Base-by-base conservation (phyloP, 2,797 vertebrate genomes). In the Chaenodraco wilsoni region DNA sequence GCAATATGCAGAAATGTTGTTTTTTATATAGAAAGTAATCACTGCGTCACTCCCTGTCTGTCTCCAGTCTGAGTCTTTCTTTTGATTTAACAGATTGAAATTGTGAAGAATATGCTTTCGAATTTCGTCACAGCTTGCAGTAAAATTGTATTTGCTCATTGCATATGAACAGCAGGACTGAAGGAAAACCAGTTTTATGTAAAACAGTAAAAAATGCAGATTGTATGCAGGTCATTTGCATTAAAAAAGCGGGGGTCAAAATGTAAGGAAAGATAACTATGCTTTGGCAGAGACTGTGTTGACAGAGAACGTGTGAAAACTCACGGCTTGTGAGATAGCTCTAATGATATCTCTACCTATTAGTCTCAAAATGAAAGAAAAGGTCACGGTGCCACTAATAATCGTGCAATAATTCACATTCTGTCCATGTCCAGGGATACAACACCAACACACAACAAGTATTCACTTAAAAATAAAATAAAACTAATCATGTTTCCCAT, bases 291-390 rank as follows among this genome's bases (percentile, higher is more conserved):
- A 72, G 64, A 60, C 81, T 65, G 81, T 50, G 65, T 63, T 74
- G 40, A 82, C 75, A 82, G 82, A 46, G 16, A 55, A 76, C 4
- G 74, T 87, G 89, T 87, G 78, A 87, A 84, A 80, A 43, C 33
- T 88, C 84, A 70, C 90, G 79, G 86, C 77, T 80, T 65, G 37
- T 60, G 17, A 9, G 40, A 59, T 49, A 15, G 59, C 71, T 84
- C 74, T 79, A 84, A 89, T 78, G 78, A 84, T 74, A 79, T 89
- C 86, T 44, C 72, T 75, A 67, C 82, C 31, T 57, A 84, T 90
- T 86, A 90, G 78, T 48, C 65, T 88, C 84, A 80, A 87, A 70
- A 43, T 46, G 33, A 37, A 37, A 9, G 41, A 43, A 87, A 92
- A 86, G 85, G 91, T 91, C 89, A 80, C 43, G 0, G 23, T 27